Conservation (phyloP, 2,113 vertebrate species). For the Epinephelus cyanopodus region DNA sequence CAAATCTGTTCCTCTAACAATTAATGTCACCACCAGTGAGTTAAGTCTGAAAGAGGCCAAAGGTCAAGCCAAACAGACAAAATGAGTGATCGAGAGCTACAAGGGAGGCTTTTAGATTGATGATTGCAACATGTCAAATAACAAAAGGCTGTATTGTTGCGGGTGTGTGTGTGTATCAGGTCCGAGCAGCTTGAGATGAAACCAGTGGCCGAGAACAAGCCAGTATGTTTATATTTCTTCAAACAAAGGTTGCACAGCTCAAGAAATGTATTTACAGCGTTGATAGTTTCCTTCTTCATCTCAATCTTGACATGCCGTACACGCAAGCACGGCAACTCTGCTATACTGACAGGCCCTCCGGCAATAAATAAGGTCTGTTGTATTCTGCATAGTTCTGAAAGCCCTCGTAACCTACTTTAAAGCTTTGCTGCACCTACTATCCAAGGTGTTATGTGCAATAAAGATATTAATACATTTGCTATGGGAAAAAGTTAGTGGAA, state of each 20-base stretch:
- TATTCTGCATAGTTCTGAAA: conserved; percentile 7
- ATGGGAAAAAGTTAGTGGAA: neutral
- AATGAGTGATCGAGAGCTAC: conserved; percentile 1
- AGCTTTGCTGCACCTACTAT: neutral
- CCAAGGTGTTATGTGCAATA: neutral
- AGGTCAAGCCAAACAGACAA: conserved; percentile 25
- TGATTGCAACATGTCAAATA: conserved; percentile 13
- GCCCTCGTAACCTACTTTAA: neutral
- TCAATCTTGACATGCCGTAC: neutral
- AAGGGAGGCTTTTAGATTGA: conserved; percentile 1
- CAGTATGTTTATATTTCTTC: neutral
- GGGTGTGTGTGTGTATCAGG: neutral
- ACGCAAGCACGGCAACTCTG: neutral
- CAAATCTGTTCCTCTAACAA: conserved; percentile 32
- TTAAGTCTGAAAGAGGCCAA: conserved; percentile 6
- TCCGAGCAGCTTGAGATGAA: neutral
- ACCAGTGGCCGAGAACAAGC: neutral
- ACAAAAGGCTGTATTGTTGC: neutral
- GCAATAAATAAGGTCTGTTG: conserved; percentile 4
- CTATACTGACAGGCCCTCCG: neutral
- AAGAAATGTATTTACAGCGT: neutral
- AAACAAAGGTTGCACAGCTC: neutral
- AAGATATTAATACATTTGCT: neutral
- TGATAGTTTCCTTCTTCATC: conserved; percentile 3
- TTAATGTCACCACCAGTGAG: conserved; percentile 36